Conservation (phyloP, 2,888 invertebrate species). For the Sinohyriopsis cumingii region DNA sequence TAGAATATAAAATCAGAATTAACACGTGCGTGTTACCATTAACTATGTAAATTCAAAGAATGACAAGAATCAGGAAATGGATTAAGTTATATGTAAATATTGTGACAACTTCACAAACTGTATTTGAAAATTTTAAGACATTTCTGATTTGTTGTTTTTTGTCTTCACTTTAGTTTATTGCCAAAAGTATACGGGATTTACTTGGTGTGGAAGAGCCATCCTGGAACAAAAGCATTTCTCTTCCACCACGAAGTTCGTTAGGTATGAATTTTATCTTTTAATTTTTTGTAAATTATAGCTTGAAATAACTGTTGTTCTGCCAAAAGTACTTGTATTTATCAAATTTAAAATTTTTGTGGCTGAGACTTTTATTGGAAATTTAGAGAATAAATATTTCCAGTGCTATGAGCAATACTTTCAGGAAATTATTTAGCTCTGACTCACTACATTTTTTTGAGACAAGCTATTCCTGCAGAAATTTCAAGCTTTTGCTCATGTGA, state of each 20-base stretch:
- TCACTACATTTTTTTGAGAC: background rate
- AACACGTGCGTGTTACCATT: no score
- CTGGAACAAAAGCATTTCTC: constrained; percentile 66
- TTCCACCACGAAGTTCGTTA: constrained; percentile 63
- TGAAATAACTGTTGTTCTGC: no score
- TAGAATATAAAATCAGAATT: no score
- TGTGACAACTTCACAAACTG: background rate
- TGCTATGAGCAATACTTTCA: no score
- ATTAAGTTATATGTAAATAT: no score
- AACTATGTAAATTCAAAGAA: no score
- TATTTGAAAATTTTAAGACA: background rate
- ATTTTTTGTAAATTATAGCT: no score
- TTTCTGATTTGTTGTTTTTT: background rate
- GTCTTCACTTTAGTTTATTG: constrained; percentile 57
- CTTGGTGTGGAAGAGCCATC: constrained; percentile 63
- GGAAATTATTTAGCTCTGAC: background rate
- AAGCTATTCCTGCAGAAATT: background rate
- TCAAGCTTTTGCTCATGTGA: background rate
- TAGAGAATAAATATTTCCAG: no score
- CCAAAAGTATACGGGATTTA: constrained; percentile 64
- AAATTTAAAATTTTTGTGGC: no score
- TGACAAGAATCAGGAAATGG: no score
- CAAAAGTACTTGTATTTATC: no score
- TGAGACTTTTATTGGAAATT: no score
- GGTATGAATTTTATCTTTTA: constrained; percentile 40